These are phyloP conservation scores for Schizotus pectinicornis DNA, from an alignment of 2,888 invertebrate genomes.

Conservation along the genomic window DNA sequence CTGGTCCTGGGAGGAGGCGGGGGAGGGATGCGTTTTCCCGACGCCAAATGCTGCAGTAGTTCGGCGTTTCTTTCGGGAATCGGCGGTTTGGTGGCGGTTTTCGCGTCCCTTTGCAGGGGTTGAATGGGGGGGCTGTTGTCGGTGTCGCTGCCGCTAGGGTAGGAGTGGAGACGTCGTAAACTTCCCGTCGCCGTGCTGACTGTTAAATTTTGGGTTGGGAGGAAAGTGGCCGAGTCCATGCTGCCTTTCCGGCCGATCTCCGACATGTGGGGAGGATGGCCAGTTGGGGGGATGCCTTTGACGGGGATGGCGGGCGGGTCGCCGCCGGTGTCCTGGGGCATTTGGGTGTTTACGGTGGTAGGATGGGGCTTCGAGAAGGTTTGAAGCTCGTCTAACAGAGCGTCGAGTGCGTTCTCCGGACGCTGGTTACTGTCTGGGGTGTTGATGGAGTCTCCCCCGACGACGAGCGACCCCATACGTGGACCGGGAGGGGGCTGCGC, in stretches of 20 bases:
- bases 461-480: conserved; percentile 67
- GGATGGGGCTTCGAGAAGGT: conserved; percentile 79
- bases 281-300: conserved; percentile 49
- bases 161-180: conserved; percentile 79
- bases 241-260: conserved; percentile 64
- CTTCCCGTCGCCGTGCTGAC: conserved; percentile 62
- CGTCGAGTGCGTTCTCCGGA: conserved; percentile 97
- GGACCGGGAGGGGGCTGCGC: conserved; percentile 66
- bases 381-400: conserved; percentile 91
- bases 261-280: conserved; percentile 59
- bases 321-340: conserved; percentile 49
- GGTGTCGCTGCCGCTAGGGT: conserved; percentile 85
- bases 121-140: conserved; percentile 79
- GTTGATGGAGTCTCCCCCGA: conserved; percentile 65
- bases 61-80: conserved; percentile 84
- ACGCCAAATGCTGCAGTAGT: conserved; percentile 70
- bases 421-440: conserved; percentile 66
- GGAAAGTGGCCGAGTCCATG: conserved; percentile 61
- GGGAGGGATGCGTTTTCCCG: conserved; percentile 80
- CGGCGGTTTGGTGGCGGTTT: conserved; percentile 73
- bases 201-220: conserved; percentile 55
- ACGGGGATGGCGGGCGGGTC: conserved; percentile 54
- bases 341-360: conserved; percentile 18
- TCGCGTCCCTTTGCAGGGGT: conserved; percentile 61
- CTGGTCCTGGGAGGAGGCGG: conserved; percentile 93